Evolutionary conservation across 2,113 vertebrate genomes (phyloP).

Genomic region (Cynopterus brachyotis): DNA sequence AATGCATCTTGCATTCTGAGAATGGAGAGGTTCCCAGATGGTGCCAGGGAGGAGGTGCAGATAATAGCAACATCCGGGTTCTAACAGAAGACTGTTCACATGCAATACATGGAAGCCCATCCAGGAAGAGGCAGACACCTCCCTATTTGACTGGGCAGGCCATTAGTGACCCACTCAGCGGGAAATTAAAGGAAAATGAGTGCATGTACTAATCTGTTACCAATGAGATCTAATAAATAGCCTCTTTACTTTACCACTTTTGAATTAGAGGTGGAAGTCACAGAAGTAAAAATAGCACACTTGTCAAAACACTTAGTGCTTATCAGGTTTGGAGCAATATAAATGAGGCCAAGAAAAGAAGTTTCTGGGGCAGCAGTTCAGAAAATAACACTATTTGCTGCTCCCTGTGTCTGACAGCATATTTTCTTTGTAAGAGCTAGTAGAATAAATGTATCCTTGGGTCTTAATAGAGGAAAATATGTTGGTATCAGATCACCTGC

Average conservation of each 20-base stretch:
- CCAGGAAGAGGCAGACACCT: slow-evolving; percentile 3
- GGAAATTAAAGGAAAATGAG: slow-evolving; percentile 57
- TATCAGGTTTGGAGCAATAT: neutral
- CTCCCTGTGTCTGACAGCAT: neutral
- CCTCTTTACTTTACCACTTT: slow-evolving; percentile 39
- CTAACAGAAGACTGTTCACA: neutral
- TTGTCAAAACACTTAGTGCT: slow-evolving; percentile 64
- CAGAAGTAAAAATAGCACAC: slow-evolving; percentile 57
- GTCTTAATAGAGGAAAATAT: neutral
- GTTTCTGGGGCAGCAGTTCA: slow-evolving; percentile 38
- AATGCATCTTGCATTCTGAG: slow-evolving; percentile 54
- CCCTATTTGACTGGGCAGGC: slow-evolving; percentile 1
- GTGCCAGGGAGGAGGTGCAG: neutral
- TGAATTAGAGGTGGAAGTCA: slow-evolving; percentile 46
- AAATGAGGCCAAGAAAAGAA: slow-evolving; percentile 52
- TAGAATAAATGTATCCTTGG: neutral
- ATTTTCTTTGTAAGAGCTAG: neutral
- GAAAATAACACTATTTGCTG: slow-evolving; percentile 12
- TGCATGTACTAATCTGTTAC: slow-evolving; percentile 39
- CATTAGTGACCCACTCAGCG: slow-evolving; percentile 37
- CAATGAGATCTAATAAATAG: slow-evolving; percentile 40
- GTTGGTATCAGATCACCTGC: neutral
- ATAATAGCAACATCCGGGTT: neutral
- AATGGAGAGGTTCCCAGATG: slow-evolving; percentile 47
- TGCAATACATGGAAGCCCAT: neutral